phyloP scores from a whole-genome alignment of 1,140 invertebrate species.

The Ptiloglossa arizonensis region DNA sequence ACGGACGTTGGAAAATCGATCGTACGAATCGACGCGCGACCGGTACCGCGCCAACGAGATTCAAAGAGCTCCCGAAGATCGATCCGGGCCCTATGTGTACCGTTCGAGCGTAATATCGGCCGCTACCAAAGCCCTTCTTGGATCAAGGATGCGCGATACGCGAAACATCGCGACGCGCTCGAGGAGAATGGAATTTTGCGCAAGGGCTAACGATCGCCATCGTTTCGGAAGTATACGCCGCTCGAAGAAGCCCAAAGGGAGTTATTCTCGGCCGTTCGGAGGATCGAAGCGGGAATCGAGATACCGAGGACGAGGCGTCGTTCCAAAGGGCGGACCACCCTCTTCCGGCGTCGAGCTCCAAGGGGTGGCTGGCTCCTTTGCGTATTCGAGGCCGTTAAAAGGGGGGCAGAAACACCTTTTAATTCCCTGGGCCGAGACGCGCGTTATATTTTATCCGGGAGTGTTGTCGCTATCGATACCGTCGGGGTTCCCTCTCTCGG shows the following conservation, averaged over 20 bases:
- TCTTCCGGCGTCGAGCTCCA: slow-evolving; percentile 16
- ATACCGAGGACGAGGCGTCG: slow-evolving; percentile 38
- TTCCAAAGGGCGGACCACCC: slow-evolving; percentile 21
- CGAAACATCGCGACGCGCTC: slow-evolving; percentile 16
- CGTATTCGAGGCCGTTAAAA: slow-evolving; percentile 53
- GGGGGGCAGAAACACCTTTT: slow-evolving; percentile 60
- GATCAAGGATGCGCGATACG: not conserved
- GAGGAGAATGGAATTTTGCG: slow-evolving; percentile 38
- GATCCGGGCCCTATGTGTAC: slow-evolving; percentile 23
- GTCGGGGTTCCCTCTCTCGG: slow-evolving; percentile 39
- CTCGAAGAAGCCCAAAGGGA: slow-evolving; percentile 56
- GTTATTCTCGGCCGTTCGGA: slow-evolving; percentile 53
- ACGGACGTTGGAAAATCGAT: slow-evolving; percentile 18
- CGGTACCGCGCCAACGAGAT: no score
- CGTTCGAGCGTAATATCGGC: not conserved
- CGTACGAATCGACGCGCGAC: not conserved
- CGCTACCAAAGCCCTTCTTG: not conserved
- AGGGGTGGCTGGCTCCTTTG: slow-evolving; percentile 9
- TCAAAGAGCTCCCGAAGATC: slow-evolving; percentile 25
- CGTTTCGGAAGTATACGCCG: slow-evolving; percentile 26
- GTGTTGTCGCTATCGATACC: slow-evolving; percentile 68
- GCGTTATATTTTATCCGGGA: slow-evolving; percentile 67
- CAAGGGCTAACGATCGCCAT: slow-evolving; percentile 14
- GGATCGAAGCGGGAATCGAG: slow-evolving; percentile 46
- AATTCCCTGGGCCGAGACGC: slow-evolving; percentile 51